phyloP scores from a whole-genome alignment of 35 echinoderm and acorn worm genomes.

The Lytechinus pictus region DNA sequence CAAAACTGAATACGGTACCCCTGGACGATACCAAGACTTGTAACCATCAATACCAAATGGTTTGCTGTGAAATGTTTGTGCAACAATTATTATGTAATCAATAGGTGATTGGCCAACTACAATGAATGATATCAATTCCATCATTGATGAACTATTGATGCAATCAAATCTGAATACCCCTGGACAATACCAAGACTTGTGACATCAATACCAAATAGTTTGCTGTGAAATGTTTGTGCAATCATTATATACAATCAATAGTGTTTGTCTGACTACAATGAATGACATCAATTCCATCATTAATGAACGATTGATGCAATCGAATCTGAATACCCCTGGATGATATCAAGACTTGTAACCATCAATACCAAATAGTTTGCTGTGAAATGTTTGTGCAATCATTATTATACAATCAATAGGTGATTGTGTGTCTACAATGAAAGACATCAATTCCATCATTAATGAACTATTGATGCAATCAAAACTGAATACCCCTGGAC shows the following conservation, averaged over 20 bases:
- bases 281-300: neutral
- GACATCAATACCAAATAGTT: neutral
- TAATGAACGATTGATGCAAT: neutral
- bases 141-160: neutral
- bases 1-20: neutral
- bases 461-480: neutral
- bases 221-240: neutral
- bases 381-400: too few relatives aligned
- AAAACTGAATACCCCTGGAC: neutral
- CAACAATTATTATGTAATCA: too few relatives aligned
- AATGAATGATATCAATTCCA: neutral
- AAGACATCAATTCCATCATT: neutral
- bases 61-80: too few relatives aligned
- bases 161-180: neutral
- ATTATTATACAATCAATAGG: too few relatives aligned
- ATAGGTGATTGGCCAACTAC: too few relatives aligned
- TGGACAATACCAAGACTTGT: neutral
- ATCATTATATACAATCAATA: too few relatives aligned
- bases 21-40: neutral
- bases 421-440: too few relatives aligned
- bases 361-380: neutral
- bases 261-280: neutral
- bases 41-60: neutral
- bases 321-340: neutral
- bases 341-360: neutral